Percentiles rank a stretch among this genome's conserved stretches.
These are phyloP conservation scores for Scaptomyza reducta DNA, from an alignment of 2,888 invertebrate genomes.

Conservation along the genomic window DNA sequence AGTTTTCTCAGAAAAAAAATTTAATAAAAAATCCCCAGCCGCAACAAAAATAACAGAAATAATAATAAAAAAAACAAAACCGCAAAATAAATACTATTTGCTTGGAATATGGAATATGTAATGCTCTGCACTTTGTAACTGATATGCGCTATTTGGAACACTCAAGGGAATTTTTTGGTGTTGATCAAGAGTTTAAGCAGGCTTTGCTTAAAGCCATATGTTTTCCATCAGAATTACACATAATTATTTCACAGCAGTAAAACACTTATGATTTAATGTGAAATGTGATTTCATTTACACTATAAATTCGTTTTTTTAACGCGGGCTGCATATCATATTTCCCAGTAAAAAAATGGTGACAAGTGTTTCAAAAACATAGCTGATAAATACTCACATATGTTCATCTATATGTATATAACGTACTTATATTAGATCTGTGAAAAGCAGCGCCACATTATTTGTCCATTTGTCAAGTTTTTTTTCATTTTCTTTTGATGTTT, in stretches of 20 bases:
- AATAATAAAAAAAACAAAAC: conserved; percentile 31
- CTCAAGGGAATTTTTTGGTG: too few relatives aligned
- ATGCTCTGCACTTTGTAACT: conserved; percentile 23
- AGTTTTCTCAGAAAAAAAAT: conserved; percentile 61
- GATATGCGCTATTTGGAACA: not conserved
- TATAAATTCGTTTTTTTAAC: too few relatives aligned
- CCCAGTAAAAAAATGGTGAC: not conserved
- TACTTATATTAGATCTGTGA: conserved; percentile 33
- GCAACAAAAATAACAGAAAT: conserved; percentile 22
- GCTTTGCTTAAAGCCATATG: too few relatives aligned
- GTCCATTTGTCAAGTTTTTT: conserved; percentile 4
- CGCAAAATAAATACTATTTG: conserved; percentile 44
- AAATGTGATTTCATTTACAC: too few relatives aligned
- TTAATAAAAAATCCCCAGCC: conserved; percentile 16
- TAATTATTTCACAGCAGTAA: too few relatives aligned
- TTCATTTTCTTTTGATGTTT: not conserved
- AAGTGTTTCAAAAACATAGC: not conserved
- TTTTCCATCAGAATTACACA: too few relatives aligned
- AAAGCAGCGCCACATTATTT: conserved; percentile 17
- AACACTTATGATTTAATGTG: too few relatives aligned
- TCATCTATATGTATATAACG: not conserved
- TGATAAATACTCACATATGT: not conserved
- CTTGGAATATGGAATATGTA: conserved; percentile 25
- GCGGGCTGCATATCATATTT: not conserved
- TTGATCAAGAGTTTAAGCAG: too few relatives aligned